These are phyloP conservation scores for Epistrophe grossulariae DNA, from an alignment of 2,888 invertebrate species.

Conservation along the genomic window DNA sequence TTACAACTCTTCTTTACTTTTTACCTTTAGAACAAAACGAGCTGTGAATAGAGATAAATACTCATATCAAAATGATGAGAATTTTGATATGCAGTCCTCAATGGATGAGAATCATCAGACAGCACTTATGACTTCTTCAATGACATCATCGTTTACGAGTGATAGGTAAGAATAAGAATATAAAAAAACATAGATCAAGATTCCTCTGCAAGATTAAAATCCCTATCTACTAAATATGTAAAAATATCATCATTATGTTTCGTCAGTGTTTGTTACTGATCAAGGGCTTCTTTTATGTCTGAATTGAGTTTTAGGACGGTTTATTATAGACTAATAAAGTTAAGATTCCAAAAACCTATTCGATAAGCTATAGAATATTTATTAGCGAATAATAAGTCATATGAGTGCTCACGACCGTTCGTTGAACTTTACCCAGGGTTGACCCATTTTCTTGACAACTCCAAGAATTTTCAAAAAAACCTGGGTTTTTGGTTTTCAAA, in stretches of 20 bases:
- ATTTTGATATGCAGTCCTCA: conserved; percentile 83
- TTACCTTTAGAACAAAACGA: conserved; percentile 84
- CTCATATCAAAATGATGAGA: conserved; percentile 77
- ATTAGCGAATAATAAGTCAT: too few relatives aligned
- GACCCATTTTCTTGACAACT: too few relatives aligned
- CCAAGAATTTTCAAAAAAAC: too few relatives aligned
- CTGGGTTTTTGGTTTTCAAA: too few relatives aligned
- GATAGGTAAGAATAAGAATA: conserved; percentile 78
- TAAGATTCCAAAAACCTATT: too few relatives aligned
- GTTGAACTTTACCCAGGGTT: too few relatives aligned
- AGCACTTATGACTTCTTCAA: conserved; percentile 79
- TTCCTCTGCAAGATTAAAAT: background rate
- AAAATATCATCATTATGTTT: background rate
- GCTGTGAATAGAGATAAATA: conserved; percentile 86
- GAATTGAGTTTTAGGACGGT: too few relatives aligned
- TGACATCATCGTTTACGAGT: conserved; percentile 79
- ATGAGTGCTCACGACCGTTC: too few relatives aligned
- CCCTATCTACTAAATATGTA: background rate
- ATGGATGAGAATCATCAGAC: conserved; percentile 49
- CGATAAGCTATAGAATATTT: too few relatives aligned
- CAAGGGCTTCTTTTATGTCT: too few relatives aligned
- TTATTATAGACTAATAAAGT: too few relatives aligned
- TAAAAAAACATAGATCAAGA: background rate
- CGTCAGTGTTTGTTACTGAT: too few relatives aligned
- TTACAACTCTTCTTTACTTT: background rate